Base-by-base conservation (phyloP, 2,113 vertebrate species). In the Rafetus swinhoei region DNA sequence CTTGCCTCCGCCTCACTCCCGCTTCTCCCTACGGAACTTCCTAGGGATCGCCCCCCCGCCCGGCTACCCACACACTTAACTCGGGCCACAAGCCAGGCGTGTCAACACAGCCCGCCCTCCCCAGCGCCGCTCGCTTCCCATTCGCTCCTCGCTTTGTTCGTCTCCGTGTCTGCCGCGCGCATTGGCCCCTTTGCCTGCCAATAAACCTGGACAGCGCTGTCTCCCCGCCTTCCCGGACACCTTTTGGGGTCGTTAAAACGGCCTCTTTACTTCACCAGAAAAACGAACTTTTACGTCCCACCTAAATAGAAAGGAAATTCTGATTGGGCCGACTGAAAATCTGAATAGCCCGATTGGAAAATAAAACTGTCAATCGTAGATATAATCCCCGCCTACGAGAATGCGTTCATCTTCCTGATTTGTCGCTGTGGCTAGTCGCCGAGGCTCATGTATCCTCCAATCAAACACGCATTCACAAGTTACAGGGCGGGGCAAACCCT, bases 1-100 rank as follows among this genome's bases (percentile, higher is more conserved):
- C 95, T 95, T 95, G 95, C 90, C 95, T 93, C 88, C 95, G 92
- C 96, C 95, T 94, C 93, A 93, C 96, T 93, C 94, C 84, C 95
- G 57, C 96, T 91, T 95, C 96, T 83, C 95, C 94, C 96, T 90
- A 14, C 96, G 84, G 90, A 93, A 94, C 95, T 96, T 86, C 85
- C 57, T 72, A 84, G 27, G n/a, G n/a, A n/a, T n/a, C n/a, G 77
- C 77, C 84, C 81, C 8, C 80, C 65, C n/a, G 87, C 91, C 82
- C 35, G 32, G 54, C 92, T 11, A 85, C 59, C 88, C 93, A 88
- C 89, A 88, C 54, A 25, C 84, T n/a, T 50, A 94, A 83, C 90
- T 13, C 90, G 79, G 56, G 52, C 72, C 35, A 19, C 88, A 13
- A 19, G 24, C 35, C 2, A 59, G 25, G 52, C n/a, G 3, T 60